Evolutionary conservation across 2,888 invertebrate species (phyloP).

Genomic region (Gryllus longicercus): DNA sequence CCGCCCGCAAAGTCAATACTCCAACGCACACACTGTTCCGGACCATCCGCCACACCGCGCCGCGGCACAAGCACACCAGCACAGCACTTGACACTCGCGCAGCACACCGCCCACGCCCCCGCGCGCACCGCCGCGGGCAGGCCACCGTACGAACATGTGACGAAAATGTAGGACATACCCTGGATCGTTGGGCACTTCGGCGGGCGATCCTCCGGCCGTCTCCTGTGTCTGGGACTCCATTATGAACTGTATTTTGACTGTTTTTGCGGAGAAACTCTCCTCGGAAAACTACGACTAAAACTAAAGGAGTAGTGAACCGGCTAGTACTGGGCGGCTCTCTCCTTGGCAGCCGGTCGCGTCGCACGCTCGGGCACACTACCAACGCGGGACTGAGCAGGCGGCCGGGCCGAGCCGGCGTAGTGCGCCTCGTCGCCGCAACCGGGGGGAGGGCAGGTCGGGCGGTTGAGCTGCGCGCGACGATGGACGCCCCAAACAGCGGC

Average conservation of each 20-base stretch:
- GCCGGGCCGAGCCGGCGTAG: constrained; percentile 47
- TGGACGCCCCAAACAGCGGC: constrained; percentile 44
- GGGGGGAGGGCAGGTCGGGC: constrained; percentile 40
- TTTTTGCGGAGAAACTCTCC: neutral
- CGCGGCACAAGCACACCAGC: constrained; percentile 21
- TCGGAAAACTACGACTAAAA: constrained; percentile 57
- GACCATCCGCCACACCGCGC: neutral
- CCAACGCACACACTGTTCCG: neutral
- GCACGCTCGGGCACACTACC: constrained; percentile 62
- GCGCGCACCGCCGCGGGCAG: constrained; percentile 24
- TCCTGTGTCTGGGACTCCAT: constrained; percentile 80
- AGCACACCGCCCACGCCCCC: constrained; percentile 26
- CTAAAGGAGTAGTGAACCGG: constrained; percentile 47
- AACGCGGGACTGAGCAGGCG: constrained; percentile 60
- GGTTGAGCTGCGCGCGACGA: constrained; percentile 43
- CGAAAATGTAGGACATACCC: constrained; percentile 61
- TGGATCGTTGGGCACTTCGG: constrained; percentile 92
- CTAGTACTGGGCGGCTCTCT: constrained; percentile 53
- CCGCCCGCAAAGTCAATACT: constrained; percentile 25
- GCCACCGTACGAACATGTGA: neutral
- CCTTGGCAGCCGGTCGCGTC: constrained; percentile 57
- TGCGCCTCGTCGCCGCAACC: constrained; percentile 41
- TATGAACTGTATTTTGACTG: constrained; percentile 40
- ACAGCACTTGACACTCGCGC: constrained; percentile 20
- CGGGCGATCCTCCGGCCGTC: constrained; percentile 73